Conservation (phyloP, 2,797 vertebrate genomes). For the Nyctibius grandis region DNA sequence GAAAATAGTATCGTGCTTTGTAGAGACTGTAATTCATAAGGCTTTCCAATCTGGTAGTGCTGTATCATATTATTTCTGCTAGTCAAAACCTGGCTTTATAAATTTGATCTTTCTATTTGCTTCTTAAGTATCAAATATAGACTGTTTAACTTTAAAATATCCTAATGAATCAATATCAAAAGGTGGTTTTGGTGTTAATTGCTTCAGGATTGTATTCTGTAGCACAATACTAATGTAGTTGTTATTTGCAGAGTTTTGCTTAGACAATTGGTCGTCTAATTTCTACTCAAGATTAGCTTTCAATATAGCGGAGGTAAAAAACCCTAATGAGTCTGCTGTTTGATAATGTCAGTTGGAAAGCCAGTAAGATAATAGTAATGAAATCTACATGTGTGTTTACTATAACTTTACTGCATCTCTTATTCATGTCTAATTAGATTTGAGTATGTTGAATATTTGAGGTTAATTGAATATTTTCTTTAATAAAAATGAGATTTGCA, state of each 20-base stretch:
- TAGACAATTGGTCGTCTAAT: constrained; percentile 33
- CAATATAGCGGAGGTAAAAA: background rate
- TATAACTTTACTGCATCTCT: constrained; percentile 58
- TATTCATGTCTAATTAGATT: constrained; percentile 66
- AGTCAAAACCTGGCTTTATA: background rate
- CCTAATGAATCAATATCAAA: background rate
- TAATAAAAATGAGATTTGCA: constrained; percentile 73
- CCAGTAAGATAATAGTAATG: constrained; percentile 53
- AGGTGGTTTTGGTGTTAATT: background rate
- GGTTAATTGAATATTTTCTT: constrained; percentile 73
- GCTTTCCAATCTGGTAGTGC: background rate
- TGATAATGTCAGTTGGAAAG: constrained; percentile 61
- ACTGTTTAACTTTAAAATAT: background rate
- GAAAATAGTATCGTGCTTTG: background rate
- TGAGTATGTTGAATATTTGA: constrained; percentile 62
- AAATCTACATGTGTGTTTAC: constrained; percentile 64
- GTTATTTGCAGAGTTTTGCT: constrained; percentile 8
- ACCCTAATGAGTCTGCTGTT: constrained; percentile 39
- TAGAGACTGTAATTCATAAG: background rate
- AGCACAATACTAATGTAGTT: background rate
- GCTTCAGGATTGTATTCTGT: background rate
- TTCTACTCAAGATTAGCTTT: constrained; percentile 33
- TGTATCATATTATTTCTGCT: background rate
- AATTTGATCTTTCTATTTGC: constrained; percentile 14
- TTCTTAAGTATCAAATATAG: background rate